phyloP scores from a whole-genome alignment of 2,113 vertebrate species.

The Choloepus hoffmanni region DNA sequence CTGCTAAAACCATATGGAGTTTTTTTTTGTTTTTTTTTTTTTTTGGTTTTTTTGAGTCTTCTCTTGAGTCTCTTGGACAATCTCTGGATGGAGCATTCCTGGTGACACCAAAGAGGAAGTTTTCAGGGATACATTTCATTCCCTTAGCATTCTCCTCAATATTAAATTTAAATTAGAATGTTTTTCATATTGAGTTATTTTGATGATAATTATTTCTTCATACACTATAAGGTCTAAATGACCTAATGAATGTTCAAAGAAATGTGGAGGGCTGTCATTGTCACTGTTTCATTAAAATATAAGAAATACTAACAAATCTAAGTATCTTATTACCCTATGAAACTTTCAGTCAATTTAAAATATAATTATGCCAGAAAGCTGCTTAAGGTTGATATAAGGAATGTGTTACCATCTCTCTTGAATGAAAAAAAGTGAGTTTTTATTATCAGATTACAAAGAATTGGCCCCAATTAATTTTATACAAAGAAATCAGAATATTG shows the following conservation, averaged over 20 bases:
- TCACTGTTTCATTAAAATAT: conserved; percentile 62
- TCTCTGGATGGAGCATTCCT: conserved; percentile 55
- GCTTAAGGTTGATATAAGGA: conserved; percentile 61
- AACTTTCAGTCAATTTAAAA: conserved; percentile 55
- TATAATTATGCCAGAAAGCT: conserved; percentile 29
- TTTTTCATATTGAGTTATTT: conserved; percentile 59
- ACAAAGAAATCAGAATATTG: conserved; percentile 43
- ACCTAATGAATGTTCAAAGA: conserved; percentile 62
- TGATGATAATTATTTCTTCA: conserved; percentile 59
- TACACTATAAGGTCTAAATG: conserved; percentile 1
- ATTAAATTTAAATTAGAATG: conserved; percentile 68
- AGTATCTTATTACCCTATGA: conserved; percentile 44
- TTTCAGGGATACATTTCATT: conserved; percentile 38
- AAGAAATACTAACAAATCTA: conserved; percentile 68
- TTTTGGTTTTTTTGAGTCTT: conserved; percentile 61
- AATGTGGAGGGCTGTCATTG: conserved; percentile 5
- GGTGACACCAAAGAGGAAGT: conserved; percentile 37
- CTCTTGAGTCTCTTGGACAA: conserved; percentile 58
- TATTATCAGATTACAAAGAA: conserved; percentile 57
- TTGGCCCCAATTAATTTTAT: conserved; percentile 44
- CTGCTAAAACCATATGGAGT: conserved; percentile 66
- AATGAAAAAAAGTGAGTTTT: conserved; percentile 53
- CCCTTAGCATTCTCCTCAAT: conserved; percentile 40
- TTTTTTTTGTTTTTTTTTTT: too few relatives aligned
- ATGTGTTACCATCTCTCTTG: conserved; percentile 26